Conservation (phyloP, 2,888 invertebrate species). For the Strigamia maritima region DNA sequence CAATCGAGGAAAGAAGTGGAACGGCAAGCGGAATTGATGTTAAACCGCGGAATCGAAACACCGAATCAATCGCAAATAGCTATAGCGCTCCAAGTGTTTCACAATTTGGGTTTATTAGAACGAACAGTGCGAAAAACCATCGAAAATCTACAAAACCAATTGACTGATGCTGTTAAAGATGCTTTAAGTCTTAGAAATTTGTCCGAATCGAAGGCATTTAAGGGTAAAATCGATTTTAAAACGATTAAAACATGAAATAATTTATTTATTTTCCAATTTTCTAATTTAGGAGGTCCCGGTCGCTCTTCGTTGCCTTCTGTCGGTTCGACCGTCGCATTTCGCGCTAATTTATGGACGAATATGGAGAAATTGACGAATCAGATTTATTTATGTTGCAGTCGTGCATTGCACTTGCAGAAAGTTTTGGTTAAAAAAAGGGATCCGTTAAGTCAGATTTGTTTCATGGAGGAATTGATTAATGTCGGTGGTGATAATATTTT, state of each 20-base stretch:
- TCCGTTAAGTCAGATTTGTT: constrained; percentile 57
- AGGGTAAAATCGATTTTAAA: background rate
- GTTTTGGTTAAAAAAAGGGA: constrained; percentile 58
- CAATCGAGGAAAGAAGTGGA: constrained; percentile 71
- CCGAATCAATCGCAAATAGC: constrained; percentile 59
- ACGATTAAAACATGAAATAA: background rate
- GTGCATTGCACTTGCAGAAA: constrained; percentile 55
- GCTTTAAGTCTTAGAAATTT: constrained; percentile 53
- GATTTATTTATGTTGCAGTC: constrained; percentile 52
- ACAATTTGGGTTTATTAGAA: constrained; percentile 57
- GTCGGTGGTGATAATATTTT: constrained; percentile 50
- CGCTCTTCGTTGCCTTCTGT: constrained; percentile 60
- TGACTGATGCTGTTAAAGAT: constrained; percentile 55
- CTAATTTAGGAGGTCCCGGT: constrained; percentile 56
- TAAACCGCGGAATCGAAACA: constrained; percentile 73
- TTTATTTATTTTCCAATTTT: background rate
- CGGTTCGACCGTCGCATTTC: constrained; percentile 60
- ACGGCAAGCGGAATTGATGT: constrained; percentile 71
- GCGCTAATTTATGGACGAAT: constrained; percentile 78
- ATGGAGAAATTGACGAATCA: constrained; percentile 80
- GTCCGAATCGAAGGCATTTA: background rate
- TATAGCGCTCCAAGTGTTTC: constrained; percentile 64
- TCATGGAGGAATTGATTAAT: constrained; percentile 56
- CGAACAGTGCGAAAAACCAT: constrained; percentile 56
- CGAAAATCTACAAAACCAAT: constrained; percentile 52